A percentile compares a stretch with the other conserved stretches of the same genome.
Conservation (phyloP, 2,888 invertebrate species). For the Andrena bicolor region DNA sequence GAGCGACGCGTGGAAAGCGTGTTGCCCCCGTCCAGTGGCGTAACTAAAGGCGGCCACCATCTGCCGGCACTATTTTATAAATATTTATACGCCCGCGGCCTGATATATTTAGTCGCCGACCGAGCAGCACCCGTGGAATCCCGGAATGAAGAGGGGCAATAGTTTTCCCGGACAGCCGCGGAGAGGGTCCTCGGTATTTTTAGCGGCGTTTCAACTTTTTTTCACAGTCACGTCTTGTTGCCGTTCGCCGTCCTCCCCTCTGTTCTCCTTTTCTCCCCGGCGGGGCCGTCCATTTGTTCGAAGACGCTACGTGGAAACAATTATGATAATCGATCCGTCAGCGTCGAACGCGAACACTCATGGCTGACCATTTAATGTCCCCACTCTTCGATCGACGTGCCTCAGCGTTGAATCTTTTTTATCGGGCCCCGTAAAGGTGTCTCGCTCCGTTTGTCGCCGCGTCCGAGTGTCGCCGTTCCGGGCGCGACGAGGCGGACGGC, state of each 20-base stretch:
- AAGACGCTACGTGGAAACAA: slow-evolving; percentile 51
- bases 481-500: neutral
- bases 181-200: slow-evolving; percentile 69
- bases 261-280: slow-evolving; percentile 17
- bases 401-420: neutral
- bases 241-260: slow-evolving; percentile 13
- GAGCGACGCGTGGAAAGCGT: slow-evolving; percentile 43
- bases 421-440: neutral
- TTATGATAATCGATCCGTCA: slow-evolving; percentile 53
- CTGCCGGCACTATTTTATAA: slow-evolving; percentile 81
- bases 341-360: neutral
- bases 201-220: slow-evolving; percentile 65
- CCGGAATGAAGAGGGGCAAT: slow-evolving; percentile 62
- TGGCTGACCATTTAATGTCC: neutral
- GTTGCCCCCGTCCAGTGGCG: slow-evolving; percentile 45
- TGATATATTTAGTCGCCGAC: slow-evolving; percentile 77
- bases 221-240: slow-evolving; percentile 23
- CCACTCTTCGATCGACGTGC: neutral
- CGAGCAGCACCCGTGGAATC: slow-evolving; percentile 58
- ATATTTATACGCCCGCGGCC: slow-evolving; percentile 75
- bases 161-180: slow-evolving; percentile 53
- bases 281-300: slow-evolving; percentile 37
- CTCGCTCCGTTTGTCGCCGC: neutral
- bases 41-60: slow-evolving; percentile 74
- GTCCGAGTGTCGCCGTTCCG: neutral